Base-by-base conservation (phyloP, 1,140 invertebrate species). In the Neodiprion lecontei region DNA sequence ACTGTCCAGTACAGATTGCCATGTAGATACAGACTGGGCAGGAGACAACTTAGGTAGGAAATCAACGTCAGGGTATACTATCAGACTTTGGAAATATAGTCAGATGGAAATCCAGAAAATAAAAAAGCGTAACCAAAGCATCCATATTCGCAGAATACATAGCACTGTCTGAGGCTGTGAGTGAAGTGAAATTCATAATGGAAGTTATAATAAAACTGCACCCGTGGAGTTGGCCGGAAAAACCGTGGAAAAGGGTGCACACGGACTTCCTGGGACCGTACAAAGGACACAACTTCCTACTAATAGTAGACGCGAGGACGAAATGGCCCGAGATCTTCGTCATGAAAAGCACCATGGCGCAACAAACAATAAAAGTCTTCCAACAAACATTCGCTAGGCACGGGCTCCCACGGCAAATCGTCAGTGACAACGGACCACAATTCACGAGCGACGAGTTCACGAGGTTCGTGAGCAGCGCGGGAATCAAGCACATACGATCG, bases 61-160 rank as follows among this genome's bases (percentile, higher is more conserved):
- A 11, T 84, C 80, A 1, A 77, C 74, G 72, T 80, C 79, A 21
- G 82, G 80, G 9, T 82, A 78, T 74, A 73, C 75, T 61, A 83
- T 84, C 17, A 17, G 17, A 17, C 17, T 17, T 17, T 17, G 17
- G 17, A 14, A 67, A 74, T 66, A 12, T 66, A 23, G 66, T 17
- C 17, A 17, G 17, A 17, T 17, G 17, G 17, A 17, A 17, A 17
- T 17, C 17, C 17, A 17, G 17, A 17, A 17, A 17, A 17, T 17
- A 17, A 17, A 17, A 17, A 17, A 17, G 53, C n/a, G n/a, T 61
- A 61, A 61, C 53, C 53, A 61, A 61, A 61, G 53, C 53, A 10
- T 61, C 53, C 10, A 61, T 1, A 61, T 61, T 11, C n/a, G 53
- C 53, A 61, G 53, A 61, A n/a, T 61, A 61, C n/a, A n/a, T 61